Base-by-base conservation (phyloP, 2,113 vertebrate genomes). In the Megatriorchis doriae region DNA sequence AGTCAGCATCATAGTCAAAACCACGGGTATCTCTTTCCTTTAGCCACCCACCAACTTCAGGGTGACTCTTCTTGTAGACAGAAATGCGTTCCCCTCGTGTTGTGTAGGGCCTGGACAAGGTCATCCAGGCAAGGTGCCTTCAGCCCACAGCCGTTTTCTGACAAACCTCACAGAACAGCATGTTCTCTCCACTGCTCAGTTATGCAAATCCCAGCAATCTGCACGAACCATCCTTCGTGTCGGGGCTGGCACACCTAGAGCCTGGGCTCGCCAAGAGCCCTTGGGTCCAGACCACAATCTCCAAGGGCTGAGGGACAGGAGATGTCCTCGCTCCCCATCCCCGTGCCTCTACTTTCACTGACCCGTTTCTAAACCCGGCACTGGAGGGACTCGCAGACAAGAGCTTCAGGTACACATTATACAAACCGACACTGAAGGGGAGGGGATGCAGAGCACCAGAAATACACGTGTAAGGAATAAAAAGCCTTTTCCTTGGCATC, bases 201-300 rank as follows among this genome's bases (percentile, higher is more conserved):
- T 80, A 23, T 65, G 91, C 94, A 90, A 8, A 88, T 80, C 94
- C 71, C 82, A 62, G 74, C 94, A 88, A 90, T 62, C 82, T 80
- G 93, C 59, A 82, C 8, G 2, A 77, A 12, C 38, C 43, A 7
- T 32, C 32, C 78, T 40, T 25, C 3, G 0, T 34, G 82, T 1
- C 13, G 1, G 78, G 58, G n/a, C 93, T 88, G 88, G 91, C 72
- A 25, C 23, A 7, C 10, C 27, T 23, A 15, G 8, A 22, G 73
- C 73, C 25, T 10, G 36, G 13, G 68, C 67, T 73, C 26, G 85
- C 91, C 90, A 40, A 18, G 50, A 53, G 42, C 62, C 15, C 31
- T 32, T 3, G 4, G 19, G 40, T 27, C 48, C 4, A 1, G 38
- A 17, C 32, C 10, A 4, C 3, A 5, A 13, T 15, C 66, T 56